Base-by-base conservation (phyloP, 2,888 invertebrate genomes). In the Escarpia spicata region DNA sequence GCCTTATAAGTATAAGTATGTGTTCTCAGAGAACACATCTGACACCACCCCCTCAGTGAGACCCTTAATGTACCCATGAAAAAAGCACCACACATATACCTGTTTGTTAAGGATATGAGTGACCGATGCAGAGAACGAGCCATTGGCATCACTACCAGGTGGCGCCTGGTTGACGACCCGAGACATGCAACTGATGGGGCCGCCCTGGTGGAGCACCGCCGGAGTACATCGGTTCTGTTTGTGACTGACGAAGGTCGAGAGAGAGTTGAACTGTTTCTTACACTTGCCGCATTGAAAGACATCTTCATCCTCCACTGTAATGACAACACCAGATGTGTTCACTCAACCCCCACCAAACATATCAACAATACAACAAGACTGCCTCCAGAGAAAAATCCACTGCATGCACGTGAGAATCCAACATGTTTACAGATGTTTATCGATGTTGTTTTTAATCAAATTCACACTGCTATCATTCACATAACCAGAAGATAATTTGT, bases 241-340 rank as follows among this genome's bases (percentile, higher is more conserved):
- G 96, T 98, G 98, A 91, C 97, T 96, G 92, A 98, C 95, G 95
- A 98, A 98, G 93, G 97, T 95, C 93, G 97, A 96, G 93, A 98
- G 96, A 0, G 97, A 97, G 91, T 97, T 97, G 95, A 97, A 98
- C 94, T 97, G 97, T 93, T 97, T 97, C 96, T 97, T 98, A 95
- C 98, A 98, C 95, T 97, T 97, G 52, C 98, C 98, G 96, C 98
- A 98, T 94, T 97, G 97, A 96, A 98, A 98, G 93, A 97, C 96
- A 96, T 98, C 98, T 94, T 97, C 97, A 93, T 97, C 97, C 94
- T 97, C 97, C 93, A 96, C 95, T 94, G 95, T 52, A 93, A 95
- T 90, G 92, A 19, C n/a, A 91, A 31, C 75, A 92, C 31, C 1
- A 90, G 37, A 43, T 26, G 58, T 19, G 12, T 52, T 12, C 75